A percentile compares a stretch with the other conserved stretches of the same genome.
phyloP scores from a whole-genome alignment of 1,140 invertebrate species.

The Diprion similis region DNA sequence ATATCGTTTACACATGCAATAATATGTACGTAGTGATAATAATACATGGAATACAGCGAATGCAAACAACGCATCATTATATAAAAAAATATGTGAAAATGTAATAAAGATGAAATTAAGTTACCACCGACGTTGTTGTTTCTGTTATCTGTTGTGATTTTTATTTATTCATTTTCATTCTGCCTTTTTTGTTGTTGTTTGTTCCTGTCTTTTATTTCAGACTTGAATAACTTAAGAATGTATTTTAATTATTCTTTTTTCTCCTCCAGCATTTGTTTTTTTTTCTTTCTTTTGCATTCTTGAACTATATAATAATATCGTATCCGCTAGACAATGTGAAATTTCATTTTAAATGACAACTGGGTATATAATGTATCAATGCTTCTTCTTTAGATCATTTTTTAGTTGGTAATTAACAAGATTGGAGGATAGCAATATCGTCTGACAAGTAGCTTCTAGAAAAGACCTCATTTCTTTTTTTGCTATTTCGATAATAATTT shows the following conservation, averaged over 20 bases:
- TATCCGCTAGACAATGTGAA: constrained; percentile 56
- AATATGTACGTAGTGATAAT: constrained; percentile 14
- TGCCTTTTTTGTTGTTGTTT: too few species aligned
- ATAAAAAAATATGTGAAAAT: constrained; percentile 25
- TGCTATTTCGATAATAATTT: neutral
- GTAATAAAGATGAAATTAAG: constrained; percentile 39
- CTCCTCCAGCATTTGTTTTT: constrained; percentile 49
- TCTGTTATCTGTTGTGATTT: too few species aligned
- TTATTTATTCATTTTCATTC: too few species aligned
- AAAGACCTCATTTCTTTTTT: neutral
- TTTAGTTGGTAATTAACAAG: neutral
- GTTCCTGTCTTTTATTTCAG: constrained; percentile 28
- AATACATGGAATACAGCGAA: constrained; percentile 28
- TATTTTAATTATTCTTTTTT: constrained; percentile 50
- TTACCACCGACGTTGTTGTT: constrained; percentile 42
- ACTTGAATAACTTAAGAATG: constrained; percentile 52
- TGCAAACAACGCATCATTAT: constrained; percentile 21
- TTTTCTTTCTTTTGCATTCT: constrained; percentile 40
- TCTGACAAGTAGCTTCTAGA: neutral
- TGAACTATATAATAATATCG: constrained; percentile 45
- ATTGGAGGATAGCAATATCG: constrained; percentile 1
- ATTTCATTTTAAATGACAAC: constrained; percentile 56
- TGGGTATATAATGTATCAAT: constrained; percentile 45
- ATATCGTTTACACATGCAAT: too few species aligned
- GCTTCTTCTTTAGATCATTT: too few species aligned